Evolutionary conservation across 2,113 vertebrate species (phyloP).

Genomic region (Murina feae): DNA sequence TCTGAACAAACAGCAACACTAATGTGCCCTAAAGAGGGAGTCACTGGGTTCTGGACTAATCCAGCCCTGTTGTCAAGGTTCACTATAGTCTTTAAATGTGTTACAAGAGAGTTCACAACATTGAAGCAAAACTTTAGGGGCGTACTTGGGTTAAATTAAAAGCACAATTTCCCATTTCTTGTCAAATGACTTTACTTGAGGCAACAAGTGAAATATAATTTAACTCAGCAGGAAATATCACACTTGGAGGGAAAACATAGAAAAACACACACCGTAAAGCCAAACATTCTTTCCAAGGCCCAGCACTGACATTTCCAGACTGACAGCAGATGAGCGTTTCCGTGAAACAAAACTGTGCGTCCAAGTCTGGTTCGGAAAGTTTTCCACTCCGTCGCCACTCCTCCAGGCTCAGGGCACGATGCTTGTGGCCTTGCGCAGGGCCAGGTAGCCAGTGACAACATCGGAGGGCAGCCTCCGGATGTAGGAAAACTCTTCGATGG

Average conservation of each 20-base stretch:
- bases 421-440: constrained; percentile 94
- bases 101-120: neutral
- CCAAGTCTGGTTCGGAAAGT: constrained; percentile 1
- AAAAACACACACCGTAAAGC: constrained; percentile 31
- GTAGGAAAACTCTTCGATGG: constrained; percentile 94
- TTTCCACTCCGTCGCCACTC: neutral
- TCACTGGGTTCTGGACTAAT: neutral
- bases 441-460: constrained; percentile 93
- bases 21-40: neutral
- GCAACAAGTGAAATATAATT: constrained; percentile 65
- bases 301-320: constrained; percentile 58
- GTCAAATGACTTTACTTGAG: constrained; percentile 61
- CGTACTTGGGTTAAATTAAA: constrained; percentile 44
- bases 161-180: constrained; percentile 57
- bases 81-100: neutral
- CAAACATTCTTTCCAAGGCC: constrained; percentile 65
- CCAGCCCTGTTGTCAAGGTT: neutral
- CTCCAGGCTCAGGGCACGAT: constrained; percentile 88
- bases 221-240: constrained; percentile 67
- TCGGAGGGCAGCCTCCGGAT: constrained; percentile 96
- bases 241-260: constrained; percentile 57
- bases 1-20: neutral
- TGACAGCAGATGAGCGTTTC: constrained; percentile 61
- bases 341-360: constrained; percentile 37
- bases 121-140: neutral